These are phyloP conservation scores for Buathra laborator DNA, from an alignment of 2,888 invertebrate genomes.

Conservation along the genomic window DNA sequence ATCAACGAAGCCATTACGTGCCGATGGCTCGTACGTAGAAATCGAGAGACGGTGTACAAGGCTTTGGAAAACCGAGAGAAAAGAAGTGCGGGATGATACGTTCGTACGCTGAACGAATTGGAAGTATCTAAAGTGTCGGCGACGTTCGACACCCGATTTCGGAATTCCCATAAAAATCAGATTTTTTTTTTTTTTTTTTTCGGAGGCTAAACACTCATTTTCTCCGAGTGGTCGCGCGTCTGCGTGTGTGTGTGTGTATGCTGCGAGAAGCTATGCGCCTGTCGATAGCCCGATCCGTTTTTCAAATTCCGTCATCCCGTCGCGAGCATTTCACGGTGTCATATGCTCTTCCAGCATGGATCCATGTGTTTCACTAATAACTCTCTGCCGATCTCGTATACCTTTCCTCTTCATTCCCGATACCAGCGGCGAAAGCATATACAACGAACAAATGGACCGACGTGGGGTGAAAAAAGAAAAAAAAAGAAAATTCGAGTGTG, in stretches of 20 bases:
- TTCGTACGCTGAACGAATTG: conserved; percentile 27
- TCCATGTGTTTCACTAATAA: conserved; percentile 58
- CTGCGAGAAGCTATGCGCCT: conserved; percentile 1
- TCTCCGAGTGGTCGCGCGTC: not conserved
- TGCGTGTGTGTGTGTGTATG: not conserved
- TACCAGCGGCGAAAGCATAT: not conserved
- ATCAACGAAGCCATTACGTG: conserved; percentile 30
- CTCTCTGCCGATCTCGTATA: conserved; percentile 42
- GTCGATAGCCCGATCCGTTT: conserved; percentile 41
- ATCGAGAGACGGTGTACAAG: not conserved
- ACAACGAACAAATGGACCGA: conserved; percentile 33
- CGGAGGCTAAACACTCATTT: conserved; percentile 5
- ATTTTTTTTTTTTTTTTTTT: conserved; percentile 21
- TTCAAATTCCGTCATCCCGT: conserved; percentile 44
- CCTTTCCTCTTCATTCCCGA: conserved; percentile 4
- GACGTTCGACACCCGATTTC: conserved; percentile 2
- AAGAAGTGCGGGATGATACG: not conserved
- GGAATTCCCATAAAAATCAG: conserved; percentile 35
- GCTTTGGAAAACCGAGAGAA: not conserved
- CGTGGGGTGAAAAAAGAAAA: not conserved
- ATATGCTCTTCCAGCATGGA: conserved; percentile 4
- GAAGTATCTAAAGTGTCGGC: conserved; percentile 34
- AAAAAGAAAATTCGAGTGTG: not conserved
- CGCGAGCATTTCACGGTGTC: conserved; percentile 12
- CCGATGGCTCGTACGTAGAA: not conserved